Evolutionary conservation across 2,888 invertebrate genomes (phyloP).

Genomic region (Lasius fuliginosus): DNA sequence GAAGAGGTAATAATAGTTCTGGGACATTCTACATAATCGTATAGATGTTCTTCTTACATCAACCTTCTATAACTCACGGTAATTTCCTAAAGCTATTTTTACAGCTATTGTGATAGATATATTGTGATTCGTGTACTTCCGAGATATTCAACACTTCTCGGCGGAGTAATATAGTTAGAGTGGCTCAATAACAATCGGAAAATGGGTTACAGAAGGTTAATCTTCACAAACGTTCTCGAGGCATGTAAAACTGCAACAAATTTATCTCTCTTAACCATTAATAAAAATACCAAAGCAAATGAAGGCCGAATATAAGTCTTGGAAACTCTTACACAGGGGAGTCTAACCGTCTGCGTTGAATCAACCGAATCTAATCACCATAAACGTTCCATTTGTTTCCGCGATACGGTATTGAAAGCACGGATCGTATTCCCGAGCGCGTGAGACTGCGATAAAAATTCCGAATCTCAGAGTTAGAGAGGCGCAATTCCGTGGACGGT

Average conservation of each 20-base stretch:
- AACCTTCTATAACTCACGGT: conserved; percentile 47
- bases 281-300: conserved; percentile 29
- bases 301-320: background rate
- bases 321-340: background rate
- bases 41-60: conserved; percentile 30
- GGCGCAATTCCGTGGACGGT: conserved; percentile 28
- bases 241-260: conserved; percentile 39
- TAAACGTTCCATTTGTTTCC: conserved; percentile 34
- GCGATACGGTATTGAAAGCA: background rate
- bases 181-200: conserved; percentile 29
- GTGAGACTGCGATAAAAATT: conserved; percentile 18
- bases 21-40: conserved; percentile 15
- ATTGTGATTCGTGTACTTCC: conserved; percentile 9
- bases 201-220: conserved; percentile 45
- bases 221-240: conserved; percentile 18
- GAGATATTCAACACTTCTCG: conserved; percentile 10
- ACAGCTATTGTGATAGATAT: conserved; percentile 16
- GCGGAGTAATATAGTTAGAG: conserved; percentile 18
- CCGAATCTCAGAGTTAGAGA: background rate
- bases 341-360: background rate
- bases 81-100: conserved; percentile 37
- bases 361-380: conserved; percentile 32
- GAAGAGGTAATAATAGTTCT: conserved; percentile 26
- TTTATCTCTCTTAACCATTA: conserved; percentile 14
- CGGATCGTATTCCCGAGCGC: conserved; percentile 9